Evolutionary conservation across 1,140 invertebrate species (phyloP), one percentile per base, ranked within the genome.

Genomic region (Leptinotarsa texana): DNA sequence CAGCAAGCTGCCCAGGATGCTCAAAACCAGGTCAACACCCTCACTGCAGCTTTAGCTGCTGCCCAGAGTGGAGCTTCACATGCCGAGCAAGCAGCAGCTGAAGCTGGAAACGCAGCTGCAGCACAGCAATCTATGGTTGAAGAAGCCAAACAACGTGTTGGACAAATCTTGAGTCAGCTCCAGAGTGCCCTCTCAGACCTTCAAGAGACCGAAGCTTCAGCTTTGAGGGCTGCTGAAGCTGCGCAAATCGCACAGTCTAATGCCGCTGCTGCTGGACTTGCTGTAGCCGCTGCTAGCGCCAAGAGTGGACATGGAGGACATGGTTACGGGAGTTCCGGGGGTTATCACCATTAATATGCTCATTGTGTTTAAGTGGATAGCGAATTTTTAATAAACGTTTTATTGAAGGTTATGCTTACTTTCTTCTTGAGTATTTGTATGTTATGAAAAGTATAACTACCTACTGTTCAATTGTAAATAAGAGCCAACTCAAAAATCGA

Each of bases 221-320:
- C 79, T 2, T 69, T 75, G 49, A 80, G 78, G 57, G 80, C 80
- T 1, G 57, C 76, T 6, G 75, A 77, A 74, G 65, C 80, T 62
- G 80, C 80, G 11, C 79, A 81, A 27, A 73, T 78, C 5, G 80
- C 80, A 4, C 79, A 81, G 66, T 77, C 74, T n/a, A 81, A 81
- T 47, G 80, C 80, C n/a, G 80, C 80, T n/a, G 80, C 79, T 13
- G 80, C 80, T 33, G 78, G 78, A 42, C 73, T 75, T 24, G 79
- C 76, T 17, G 78, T 79, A 17, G 79, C 80, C 3, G 79, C 79
- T 51, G 71, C 80, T 17, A 80, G 78, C 33, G 61, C 71, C 24
- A 73, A 73, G 18, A 63, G 48, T 5, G 70, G 61, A 49, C 67
- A 69, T 49, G 33, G 33, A 11, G 42, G 33, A 13, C 15, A 13